phyloP scores from a whole-genome alignment of 2,113 vertebrate genomes.

The Uropsilus gracilis region DNA sequence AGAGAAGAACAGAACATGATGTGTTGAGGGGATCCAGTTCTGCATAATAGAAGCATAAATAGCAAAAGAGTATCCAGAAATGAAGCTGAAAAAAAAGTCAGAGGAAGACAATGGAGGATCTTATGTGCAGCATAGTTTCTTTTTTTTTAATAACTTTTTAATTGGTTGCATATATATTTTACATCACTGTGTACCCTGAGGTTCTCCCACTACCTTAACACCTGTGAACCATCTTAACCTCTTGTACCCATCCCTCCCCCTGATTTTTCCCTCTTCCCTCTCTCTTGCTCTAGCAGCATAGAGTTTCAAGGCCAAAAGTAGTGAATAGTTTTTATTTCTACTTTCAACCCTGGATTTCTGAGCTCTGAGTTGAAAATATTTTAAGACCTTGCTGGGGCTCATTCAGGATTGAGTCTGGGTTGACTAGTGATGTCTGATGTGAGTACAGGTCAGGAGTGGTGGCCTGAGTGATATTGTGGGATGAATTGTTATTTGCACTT shows the following conservation, averaged over 20 bases:
- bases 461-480: neutral
- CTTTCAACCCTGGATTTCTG: neutral
- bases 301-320: neutral
- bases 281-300: no score
- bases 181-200: no score
- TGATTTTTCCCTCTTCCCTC: no score
- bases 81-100: neutral
- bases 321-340: neutral
- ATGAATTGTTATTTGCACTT: neutral
- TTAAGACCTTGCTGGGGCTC: neutral
- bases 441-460: neutral
- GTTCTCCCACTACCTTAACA: no score
- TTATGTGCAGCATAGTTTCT: neutral
- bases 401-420: neutral
- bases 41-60: neutral
- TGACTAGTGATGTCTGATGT: neutral
- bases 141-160: no score
- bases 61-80: neutral
- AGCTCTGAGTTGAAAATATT: conserved; percentile 5
- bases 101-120: neutral
- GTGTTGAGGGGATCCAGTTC: neutral
- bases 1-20: neutral
- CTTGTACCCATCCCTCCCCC: no score
- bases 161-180: no score
- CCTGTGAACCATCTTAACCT: no score